These are phyloP conservation scores for Cyphomyrus discorhynchus DNA, from an alignment of 2,113 vertebrate species.

Conservation along the genomic window DNA sequence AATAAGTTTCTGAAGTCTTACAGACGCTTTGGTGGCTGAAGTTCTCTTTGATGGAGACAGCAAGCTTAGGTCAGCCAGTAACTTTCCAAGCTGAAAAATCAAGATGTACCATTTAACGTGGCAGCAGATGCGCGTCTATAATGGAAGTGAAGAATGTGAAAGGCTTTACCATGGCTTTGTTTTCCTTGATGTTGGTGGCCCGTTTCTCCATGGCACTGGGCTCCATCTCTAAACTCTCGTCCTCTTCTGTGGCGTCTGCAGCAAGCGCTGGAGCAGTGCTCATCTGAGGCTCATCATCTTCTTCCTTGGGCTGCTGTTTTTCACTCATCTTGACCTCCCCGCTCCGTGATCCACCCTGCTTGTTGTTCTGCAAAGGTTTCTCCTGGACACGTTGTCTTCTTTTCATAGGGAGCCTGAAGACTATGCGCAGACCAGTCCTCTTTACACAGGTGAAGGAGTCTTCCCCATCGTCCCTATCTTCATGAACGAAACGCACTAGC, in stretches of 20 bases:
- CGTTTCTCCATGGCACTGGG: conserved; percentile 58
- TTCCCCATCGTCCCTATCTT: conserved; percentile 20
- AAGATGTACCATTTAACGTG: not conserved
- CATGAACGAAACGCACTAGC: conserved; percentile 52
- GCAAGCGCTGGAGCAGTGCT: not conserved
- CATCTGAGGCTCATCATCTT: not conserved
- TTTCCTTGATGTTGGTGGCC: conserved; percentile 89
- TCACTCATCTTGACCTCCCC: not conserved
- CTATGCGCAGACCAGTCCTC: conserved; percentile 72
- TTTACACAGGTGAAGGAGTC: conserved; percentile 36
- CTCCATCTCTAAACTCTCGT: conserved; percentile 24
- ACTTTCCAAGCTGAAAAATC: conserved; percentile 74
- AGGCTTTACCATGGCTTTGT: conserved; percentile 84
- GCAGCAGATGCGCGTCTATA: not conserved
- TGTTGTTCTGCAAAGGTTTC: conserved; percentile 18
- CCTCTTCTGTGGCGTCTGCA: not conserved
- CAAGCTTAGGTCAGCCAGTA: conserved; percentile 81
- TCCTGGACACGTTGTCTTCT: conserved; percentile 40
- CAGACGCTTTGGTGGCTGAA: conserved; percentile 56
- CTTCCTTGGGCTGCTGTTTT: not conserved
- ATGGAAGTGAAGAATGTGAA: not conserved
- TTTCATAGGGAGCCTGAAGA: conserved; percentile 82
- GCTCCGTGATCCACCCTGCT: not conserved
- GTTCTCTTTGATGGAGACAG: conserved; percentile 64
- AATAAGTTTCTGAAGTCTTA: not conserved